These are phyloP conservation scores for Philereme vetulata DNA, from an alignment of 2,888 invertebrate genomes.

Conservation along the genomic window DNA sequence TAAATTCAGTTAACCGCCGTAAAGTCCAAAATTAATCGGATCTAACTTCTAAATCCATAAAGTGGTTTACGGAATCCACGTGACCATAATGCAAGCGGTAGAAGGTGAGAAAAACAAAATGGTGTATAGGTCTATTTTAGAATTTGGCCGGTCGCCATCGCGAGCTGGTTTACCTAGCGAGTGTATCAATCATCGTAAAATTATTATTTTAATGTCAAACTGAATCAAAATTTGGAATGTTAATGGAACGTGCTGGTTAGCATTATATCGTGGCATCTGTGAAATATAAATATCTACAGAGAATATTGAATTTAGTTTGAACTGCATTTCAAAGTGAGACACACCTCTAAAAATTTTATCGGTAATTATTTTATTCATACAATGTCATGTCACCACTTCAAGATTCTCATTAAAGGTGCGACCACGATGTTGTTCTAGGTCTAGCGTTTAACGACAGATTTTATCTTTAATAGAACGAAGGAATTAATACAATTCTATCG, in stretches of 20 bases:
- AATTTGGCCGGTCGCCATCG: conserved; percentile 69
- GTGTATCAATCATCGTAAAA: conserved; percentile 60
- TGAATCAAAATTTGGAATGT: conserved; percentile 46
- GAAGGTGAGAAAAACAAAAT: conserved; percentile 71
- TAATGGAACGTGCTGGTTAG: conserved; percentile 32
- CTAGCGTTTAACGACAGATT: conserved; percentile 24
- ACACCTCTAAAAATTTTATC: conserved; percentile 46
- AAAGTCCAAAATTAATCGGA: conserved; percentile 40
- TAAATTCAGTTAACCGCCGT: conserved; percentile 33
- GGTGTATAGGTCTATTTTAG: conserved; percentile 64
- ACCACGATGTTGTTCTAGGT: conserved; percentile 37
- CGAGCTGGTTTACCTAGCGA: conserved; percentile 65
- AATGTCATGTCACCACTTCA: conserved; percentile 21
- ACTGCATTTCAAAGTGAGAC: conserved; percentile 32
- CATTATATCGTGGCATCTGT: conserved; percentile 1
- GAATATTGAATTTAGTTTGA: conserved; percentile 5
- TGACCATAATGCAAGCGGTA: conserved; percentile 67
- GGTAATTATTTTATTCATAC: conserved; percentile 40
- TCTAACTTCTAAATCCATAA: conserved; percentile 21
- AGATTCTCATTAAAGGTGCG: conserved; percentile 27
- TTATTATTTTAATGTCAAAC: conserved; percentile 55
- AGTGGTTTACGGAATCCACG: conserved; percentile 49
- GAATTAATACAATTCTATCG: no score
- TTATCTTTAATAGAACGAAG: conserved; percentile 27
- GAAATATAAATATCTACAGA: conserved; percentile 9